Evolutionary conservation across 2,888 invertebrate species (phyloP).

Genomic region (Volucella inanis): DNA sequence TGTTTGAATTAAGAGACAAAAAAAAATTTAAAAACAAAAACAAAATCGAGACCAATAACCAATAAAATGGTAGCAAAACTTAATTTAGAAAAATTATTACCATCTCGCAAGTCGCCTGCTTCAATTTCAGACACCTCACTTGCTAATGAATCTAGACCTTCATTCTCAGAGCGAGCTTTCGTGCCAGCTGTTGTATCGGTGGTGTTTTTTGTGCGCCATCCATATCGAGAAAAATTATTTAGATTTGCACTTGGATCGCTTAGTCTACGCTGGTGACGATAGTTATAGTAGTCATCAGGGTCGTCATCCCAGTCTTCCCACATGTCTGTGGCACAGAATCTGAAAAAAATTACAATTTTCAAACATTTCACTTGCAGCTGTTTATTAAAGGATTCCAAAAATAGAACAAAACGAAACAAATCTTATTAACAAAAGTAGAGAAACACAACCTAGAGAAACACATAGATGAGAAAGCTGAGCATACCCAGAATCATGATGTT

Average conservation of each 20-base stretch:
- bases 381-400: background rate
- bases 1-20: slow-evolving; percentile 14
- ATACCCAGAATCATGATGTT: no score
- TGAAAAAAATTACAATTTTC: slow-evolving; percentile 56
- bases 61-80: slow-evolving; percentile 13
- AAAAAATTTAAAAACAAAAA: slow-evolving; percentile 1
- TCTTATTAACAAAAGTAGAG: no score
- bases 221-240: slow-evolving; percentile 91
- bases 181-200: slow-evolving; percentile 87
- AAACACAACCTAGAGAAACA: no score
- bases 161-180: slow-evolving; percentile 94
- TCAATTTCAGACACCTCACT: slow-evolving; percentile 95
- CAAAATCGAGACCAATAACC: slow-evolving; percentile 41
- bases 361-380: background rate
- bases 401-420: background rate
- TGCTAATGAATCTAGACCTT: slow-evolving; percentile 93
- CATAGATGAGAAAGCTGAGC: no score
- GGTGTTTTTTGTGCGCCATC: slow-evolving; percentile 87
- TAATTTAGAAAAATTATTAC: slow-evolving; percentile 83
- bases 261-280: slow-evolving; percentile 89
- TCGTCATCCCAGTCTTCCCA: slow-evolving; percentile 97
- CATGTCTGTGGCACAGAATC: slow-evolving; percentile 91
- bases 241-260: slow-evolving; percentile 97
- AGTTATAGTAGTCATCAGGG: slow-evolving; percentile 92
- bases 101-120: slow-evolving; percentile 95